Conservation (phyloP, 1,140 invertebrate species). For the Yoshiicerus persimilis region DNA sequence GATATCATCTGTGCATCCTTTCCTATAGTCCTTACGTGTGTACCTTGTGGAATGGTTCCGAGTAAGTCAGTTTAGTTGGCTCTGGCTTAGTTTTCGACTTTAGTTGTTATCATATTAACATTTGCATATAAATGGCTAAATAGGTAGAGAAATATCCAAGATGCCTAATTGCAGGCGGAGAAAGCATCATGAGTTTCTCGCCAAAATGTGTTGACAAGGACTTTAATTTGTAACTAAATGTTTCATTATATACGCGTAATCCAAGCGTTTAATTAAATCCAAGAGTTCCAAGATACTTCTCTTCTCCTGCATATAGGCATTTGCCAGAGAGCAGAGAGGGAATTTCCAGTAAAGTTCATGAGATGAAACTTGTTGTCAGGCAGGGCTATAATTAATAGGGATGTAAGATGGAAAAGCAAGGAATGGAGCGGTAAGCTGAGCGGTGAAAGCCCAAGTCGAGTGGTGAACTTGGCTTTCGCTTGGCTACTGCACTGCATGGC, state of each 20-base stretch:
- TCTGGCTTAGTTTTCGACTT: neutral
- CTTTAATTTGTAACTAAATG: conserved; percentile 23
- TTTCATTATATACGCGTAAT: conserved; percentile 18
- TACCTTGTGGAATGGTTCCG: too few relatives aligned
- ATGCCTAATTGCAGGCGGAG: conserved; percentile 4
- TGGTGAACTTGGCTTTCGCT: neutral
- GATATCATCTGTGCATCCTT: neutral
- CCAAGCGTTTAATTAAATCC: conserved; percentile 22
- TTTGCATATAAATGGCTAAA: conserved; percentile 18
- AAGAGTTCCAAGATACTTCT: neutral
- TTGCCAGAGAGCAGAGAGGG: neutral
- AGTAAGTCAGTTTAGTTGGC: neutral
- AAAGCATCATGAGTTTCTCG: conserved; percentile 15
- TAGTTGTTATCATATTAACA: neutral
- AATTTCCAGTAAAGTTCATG: neutral
- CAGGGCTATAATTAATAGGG: conserved; percentile 13
- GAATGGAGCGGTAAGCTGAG: conserved; percentile 1
- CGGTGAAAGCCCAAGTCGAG: neutral
- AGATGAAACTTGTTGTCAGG: conserved; percentile 19
- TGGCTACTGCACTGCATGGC: neutral
- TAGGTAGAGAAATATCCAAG: neutral
- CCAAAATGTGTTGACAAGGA: conserved; percentile 22
- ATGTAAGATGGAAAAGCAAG: neutral
- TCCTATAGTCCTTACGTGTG: neutral
- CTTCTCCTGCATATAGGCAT: neutral